phyloP scores from a whole-genome alignment of 1,140 invertebrate genomes.

The Ephestia elutella region DNA sequence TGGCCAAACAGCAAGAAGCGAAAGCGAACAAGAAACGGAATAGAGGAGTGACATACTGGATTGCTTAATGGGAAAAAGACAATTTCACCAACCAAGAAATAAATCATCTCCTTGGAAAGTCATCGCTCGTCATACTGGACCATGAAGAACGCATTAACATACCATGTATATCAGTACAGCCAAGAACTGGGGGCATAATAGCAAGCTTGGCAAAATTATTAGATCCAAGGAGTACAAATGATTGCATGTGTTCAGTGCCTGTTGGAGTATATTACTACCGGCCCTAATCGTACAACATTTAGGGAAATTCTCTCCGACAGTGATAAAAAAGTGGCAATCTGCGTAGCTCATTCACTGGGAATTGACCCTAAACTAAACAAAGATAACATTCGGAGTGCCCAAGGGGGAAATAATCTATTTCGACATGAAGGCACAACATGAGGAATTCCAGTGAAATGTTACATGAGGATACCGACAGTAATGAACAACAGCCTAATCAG shows the following conservation, averaged over 20 bases:
- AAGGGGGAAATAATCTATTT: conserved; percentile 23
- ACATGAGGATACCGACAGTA: too few relatives aligned
- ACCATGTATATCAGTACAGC: too few relatives aligned
- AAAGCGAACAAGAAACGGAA: too few relatives aligned
- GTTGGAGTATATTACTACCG: conserved; percentile 31
- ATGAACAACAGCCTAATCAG: too few relatives aligned
- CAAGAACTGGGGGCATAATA: conserved; percentile 22
- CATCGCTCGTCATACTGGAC: too few relatives aligned
- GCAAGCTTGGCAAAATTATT: conserved; percentile 29
- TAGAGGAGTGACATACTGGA: too few relatives aligned
- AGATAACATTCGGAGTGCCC: conserved; percentile 15
- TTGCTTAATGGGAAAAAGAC: too few relatives aligned
- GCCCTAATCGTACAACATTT: conserved; percentile 26
- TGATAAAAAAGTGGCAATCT: conserved; percentile 25
- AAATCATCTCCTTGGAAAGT: too few relatives aligned
- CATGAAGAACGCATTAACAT: too few relatives aligned
- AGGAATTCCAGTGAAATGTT: too few relatives aligned
- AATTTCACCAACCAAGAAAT: too few relatives aligned
- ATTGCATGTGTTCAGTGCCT: conserved; percentile 14
- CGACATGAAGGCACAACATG: conserved; percentile 16
- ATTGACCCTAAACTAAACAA: conserved; percentile 16
- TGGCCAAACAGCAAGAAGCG: too few relatives aligned
- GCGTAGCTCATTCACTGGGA: conserved; percentile 23
- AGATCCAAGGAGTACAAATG: conserved; percentile 21
- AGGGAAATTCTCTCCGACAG: conserved; percentile 21